phyloP scores from a whole-genome alignment of 2,113 vertebrate genomes.

The Elephantulus edwardii region DNA sequence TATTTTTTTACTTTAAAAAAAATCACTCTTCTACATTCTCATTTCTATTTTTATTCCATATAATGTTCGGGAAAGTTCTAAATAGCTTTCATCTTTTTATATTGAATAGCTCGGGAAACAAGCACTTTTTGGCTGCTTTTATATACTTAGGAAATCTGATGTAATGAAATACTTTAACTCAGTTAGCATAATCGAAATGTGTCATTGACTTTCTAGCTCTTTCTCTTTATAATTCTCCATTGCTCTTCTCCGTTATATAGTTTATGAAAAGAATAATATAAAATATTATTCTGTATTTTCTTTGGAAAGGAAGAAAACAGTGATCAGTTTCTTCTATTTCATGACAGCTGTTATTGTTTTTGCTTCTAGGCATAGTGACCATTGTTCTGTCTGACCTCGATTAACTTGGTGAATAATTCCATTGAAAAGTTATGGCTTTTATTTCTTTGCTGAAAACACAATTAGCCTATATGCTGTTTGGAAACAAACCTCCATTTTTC shows the following conservation, averaged over 20 bases:
- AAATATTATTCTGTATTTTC: neutral
- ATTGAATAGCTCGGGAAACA: neutral
- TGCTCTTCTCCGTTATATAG: neutral
- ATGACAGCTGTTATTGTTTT: neutral
- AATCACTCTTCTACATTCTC: neutral
- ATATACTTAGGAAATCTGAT: neutral
- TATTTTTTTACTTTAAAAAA: neutral
- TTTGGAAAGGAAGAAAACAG: neutral
- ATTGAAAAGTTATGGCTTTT: constrained; percentile 3
- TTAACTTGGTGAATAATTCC: constrained; percentile 53
- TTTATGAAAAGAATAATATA: constrained; percentile 14
- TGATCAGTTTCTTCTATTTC: neutral
- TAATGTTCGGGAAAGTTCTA: neutral
- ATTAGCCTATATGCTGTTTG: constrained; percentile 18
- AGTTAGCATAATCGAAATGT: neutral
- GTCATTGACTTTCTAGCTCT: neutral
- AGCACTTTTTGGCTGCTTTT: neutral
- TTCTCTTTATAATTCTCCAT: neutral
- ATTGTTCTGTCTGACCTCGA: constrained; percentile 31
- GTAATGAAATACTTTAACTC: neutral
- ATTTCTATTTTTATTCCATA: neutral
- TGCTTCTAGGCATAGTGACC: neutral
- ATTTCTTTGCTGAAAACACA: constrained; percentile 34
- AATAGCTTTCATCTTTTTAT: neutral
- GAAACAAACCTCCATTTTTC: constrained; percentile 24